Conservation (phyloP, 2,888 invertebrate species). For the Monochamus alternatus region DNA sequence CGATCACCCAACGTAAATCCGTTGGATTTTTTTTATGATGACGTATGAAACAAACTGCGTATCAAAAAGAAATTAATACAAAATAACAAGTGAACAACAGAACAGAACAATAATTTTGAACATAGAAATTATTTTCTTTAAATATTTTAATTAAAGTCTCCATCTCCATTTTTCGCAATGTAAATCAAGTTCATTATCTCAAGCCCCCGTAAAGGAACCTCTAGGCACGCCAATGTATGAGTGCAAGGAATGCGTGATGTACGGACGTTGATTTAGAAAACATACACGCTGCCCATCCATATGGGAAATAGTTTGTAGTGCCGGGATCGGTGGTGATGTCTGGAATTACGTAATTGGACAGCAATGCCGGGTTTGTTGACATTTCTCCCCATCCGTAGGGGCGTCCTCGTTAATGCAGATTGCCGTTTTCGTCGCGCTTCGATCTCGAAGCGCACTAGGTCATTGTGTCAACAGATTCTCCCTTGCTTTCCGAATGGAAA, state of each 20-base stretch:
- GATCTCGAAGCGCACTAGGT: neutral
- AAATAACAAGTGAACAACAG: no score
- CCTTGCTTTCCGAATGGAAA: neutral
- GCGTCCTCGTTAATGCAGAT: slow-evolving; percentile 9
- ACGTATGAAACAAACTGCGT: no score
- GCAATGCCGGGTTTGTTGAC: slow-evolving; percentile 25
- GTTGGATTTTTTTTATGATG: no score
- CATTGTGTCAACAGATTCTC: neutral
- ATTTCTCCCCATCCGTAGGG: slow-evolving; percentile 6
- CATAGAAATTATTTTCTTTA: neutral
- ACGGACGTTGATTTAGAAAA: slow-evolving; percentile 18
- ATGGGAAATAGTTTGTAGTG: slow-evolving; percentile 25
- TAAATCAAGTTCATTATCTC: neutral
- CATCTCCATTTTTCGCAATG: neutral
- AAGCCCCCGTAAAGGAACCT: no score
- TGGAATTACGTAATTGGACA: slow-evolving; percentile 23
- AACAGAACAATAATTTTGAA: neutral
- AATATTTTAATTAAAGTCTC: neutral
- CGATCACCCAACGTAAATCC: no score
- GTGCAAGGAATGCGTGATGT: slow-evolving; percentile 19
- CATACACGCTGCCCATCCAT: slow-evolving; percentile 19
- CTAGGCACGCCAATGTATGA: neutral
- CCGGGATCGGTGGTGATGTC: slow-evolving; percentile 15
- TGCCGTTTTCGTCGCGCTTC: neutral
- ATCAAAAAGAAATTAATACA: no score